Conservation (phyloP, 2,888 invertebrate species). For the Amiota minor region DNA sequence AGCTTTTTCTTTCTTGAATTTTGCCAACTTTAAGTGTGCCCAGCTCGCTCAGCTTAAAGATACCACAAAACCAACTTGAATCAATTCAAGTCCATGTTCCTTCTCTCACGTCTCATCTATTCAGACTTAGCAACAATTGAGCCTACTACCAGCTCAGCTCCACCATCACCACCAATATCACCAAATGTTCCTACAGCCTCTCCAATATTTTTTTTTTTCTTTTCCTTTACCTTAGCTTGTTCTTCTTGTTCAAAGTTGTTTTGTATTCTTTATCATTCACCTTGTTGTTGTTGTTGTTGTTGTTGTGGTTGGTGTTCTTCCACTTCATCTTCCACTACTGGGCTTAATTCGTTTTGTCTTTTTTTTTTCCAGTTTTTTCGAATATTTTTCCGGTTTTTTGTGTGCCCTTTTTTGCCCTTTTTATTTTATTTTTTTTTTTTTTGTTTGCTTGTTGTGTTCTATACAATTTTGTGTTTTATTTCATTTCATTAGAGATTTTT, state of each 20-base stretch:
- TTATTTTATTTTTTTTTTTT: neutral
- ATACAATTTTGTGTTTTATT: neutral
- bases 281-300: neutral
- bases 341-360: constrained; percentile 24
- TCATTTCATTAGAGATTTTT: too few species aligned
- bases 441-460: neutral
- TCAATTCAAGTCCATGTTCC: neutral
- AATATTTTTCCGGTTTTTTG: constrained; percentile 17
- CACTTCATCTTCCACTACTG: constrained; percentile 7
- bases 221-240: neutral
- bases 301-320: constrained; percentile 4
- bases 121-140: too few species aligned
- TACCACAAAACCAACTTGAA: neutral
- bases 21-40: neutral
- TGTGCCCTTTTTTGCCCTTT: constrained; percentile 5
- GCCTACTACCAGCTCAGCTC: too few species aligned
- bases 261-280: neutral
- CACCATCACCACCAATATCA: too few species aligned
- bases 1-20: neutral
- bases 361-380: constrained; percentile 19
- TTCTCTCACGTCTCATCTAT: too few species aligned
- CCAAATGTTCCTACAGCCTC: neutral
- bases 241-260: too few species aligned
- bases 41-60: neutral
- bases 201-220: neutral